A percentile compares a stretch with the other conserved stretches of the same genome.
These are phyloP conservation scores for Falco peregrinus DNA, from an alignment of 2,797 vertebrate species.

Conservation along the genomic window DNA sequence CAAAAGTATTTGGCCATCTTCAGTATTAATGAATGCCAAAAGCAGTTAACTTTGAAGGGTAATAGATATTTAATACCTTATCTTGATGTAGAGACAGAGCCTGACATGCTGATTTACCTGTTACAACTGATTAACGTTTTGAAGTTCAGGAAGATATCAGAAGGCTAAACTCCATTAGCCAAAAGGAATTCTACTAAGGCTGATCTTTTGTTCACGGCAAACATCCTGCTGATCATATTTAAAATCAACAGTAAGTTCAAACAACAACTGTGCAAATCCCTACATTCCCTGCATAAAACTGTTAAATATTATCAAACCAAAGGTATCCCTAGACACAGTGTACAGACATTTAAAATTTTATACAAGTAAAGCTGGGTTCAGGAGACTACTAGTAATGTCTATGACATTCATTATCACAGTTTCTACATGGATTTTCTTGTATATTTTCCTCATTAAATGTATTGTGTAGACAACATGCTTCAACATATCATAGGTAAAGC, in stretches of 20 bases:
- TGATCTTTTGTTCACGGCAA: conserved; percentile 14
- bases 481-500: neutral
- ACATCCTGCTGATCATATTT: conserved; percentile 24
- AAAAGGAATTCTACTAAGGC: conserved; percentile 36
- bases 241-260: conserved; percentile 16
- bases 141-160: conserved; percentile 30
- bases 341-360: neutral
- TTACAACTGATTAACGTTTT: conserved; percentile 44
- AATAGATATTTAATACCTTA: conserved; percentile 54
- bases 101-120: conserved; percentile 66
- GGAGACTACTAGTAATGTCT: neutral
- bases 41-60: conserved; percentile 62
- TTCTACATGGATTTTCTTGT: neutral
- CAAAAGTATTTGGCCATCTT: neutral
- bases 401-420: neutral
- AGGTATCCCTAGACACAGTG: neutral
- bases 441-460: neutral
- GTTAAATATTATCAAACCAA: neutral
- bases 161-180: conserved; percentile 46
- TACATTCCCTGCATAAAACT: neutral
- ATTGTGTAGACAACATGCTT: neutral
- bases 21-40: conserved; percentile 53
- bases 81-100: conserved; percentile 23
- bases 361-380: neutral
- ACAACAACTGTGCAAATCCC: neutral